Conservation (phyloP, 2,113 vertebrate species). For the Acanthochromis polyacanthus region DNA sequence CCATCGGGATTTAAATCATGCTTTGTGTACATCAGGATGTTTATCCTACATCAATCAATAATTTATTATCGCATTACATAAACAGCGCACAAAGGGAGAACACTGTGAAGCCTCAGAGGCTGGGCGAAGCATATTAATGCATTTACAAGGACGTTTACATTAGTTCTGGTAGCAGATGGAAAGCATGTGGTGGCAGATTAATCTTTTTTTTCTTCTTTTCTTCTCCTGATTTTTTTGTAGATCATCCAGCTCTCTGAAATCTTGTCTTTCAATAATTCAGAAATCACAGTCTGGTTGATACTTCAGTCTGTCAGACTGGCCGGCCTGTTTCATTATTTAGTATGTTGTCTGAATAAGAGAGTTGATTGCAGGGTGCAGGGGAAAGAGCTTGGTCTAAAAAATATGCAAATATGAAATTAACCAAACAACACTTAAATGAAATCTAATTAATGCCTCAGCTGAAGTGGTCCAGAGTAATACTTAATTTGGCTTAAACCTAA, state of each 20-base stretch:
- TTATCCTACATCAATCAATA: slow-evolving; percentile 64
- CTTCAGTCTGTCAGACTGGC: slow-evolving; percentile 39
- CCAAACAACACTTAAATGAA: slow-evolving; percentile 18
- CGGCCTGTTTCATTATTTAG: slow-evolving; percentile 55
- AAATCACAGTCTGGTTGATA: slow-evolving; percentile 43
- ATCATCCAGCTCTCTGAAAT: slow-evolving; percentile 35
- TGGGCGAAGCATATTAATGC: slow-evolving; percentile 51
- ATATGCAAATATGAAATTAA: slow-evolving; percentile 32
- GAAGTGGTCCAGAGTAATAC: slow-evolving; percentile 13
- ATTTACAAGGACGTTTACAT: slow-evolving; percentile 57
- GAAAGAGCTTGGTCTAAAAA: slow-evolving; percentile 34
- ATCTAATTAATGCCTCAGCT: background rate
- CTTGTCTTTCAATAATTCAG: slow-evolving; percentile 61
- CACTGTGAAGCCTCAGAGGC: slow-evolving; percentile 20
- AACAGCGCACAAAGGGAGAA: slow-evolving; percentile 33
- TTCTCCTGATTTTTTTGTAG: background rate
- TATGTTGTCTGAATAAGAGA: slow-evolving; percentile 53
- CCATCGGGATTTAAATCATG: slow-evolving; percentile 12
- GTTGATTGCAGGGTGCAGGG: slow-evolving; percentile 16
- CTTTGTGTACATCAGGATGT: slow-evolving; percentile 43
- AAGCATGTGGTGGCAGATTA: slow-evolving; percentile 48
- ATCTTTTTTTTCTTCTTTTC: background rate
- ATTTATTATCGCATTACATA: slow-evolving; percentile 68
- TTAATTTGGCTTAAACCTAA: slow-evolving; percentile 8
- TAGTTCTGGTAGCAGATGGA: slow-evolving; percentile 50